Evolutionary conservation across 2,888 invertebrate species (phyloP).

Genomic region (Camptogramma bilineatum): DNA sequence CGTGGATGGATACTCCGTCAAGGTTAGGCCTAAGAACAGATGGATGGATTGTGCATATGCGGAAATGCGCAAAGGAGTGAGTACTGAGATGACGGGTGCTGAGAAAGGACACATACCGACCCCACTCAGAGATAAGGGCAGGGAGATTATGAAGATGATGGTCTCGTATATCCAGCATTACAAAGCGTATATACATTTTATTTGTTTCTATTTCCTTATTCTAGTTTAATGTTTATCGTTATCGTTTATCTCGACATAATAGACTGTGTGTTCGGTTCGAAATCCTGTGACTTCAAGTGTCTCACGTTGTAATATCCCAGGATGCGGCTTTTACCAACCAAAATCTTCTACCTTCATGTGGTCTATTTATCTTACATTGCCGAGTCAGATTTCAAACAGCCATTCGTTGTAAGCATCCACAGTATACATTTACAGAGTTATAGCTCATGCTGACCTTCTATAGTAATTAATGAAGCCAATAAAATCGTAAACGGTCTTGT

Average conservation of each 20-base stretch:
- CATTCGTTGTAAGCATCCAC: neutral
- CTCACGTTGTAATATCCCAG: conserved; percentile 18
- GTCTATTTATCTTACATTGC: conserved; percentile 17
- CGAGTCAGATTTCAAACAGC: conserved; percentile 11
- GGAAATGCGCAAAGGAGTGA: too few species aligned
- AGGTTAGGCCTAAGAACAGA: too few species aligned
- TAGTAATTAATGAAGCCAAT: conserved; percentile 4
- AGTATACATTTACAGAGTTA: conserved; percentile 1
- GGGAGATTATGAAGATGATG: too few species aligned
- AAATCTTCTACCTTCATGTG: conserved; percentile 26
- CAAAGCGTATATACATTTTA: too few species aligned
- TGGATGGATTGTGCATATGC: too few species aligned
- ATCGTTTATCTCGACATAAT: neutral
- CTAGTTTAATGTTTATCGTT: too few species aligned
- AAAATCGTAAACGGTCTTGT: conserved; percentile 1
- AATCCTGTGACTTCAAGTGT: conserved; percentile 17
- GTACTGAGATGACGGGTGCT: too few species aligned
- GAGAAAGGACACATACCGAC: too few species aligned
- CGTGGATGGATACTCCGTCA: too few species aligned
- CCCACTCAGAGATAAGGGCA: too few species aligned
- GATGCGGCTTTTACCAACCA: conserved; percentile 7
- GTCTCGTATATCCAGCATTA: neutral
- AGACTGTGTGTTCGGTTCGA: conserved; percentile 1
- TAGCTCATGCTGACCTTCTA: conserved; percentile 5
- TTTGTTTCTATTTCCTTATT: neutral